Evolutionary conservation across 2,797 vertebrate species (phyloP), one percentile per base, ranked within the genome.

Genomic region (Intellagama lesueurii): DNA sequence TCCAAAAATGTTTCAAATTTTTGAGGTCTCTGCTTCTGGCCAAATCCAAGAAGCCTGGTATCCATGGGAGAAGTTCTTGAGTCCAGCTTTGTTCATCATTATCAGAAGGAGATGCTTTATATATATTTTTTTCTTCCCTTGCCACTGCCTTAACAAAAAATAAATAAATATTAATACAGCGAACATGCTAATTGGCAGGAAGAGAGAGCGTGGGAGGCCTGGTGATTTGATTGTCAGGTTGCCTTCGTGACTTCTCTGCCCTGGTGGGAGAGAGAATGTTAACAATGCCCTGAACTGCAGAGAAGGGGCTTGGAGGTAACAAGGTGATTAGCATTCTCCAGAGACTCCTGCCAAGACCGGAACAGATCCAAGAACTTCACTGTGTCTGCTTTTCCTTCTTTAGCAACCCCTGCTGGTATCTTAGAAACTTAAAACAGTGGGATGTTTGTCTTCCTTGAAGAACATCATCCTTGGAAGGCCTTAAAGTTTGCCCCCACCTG

Each of bases 281-380:
- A 47, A 72, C 4, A 1, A 17, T 0, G 0, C 0, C 52, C 22
- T 49, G 32, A 80, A 60, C 22, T 24, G 24, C n/a, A n/a, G 6
- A 26, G 22, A 17, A 32, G 84, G 28, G 12, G 35, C 32, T 40
- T 14, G 35, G 1, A 44, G 73, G 52, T 52, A 52, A 52, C 52
- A 12, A 52, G 52, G 8, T 78, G 40, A 77, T 28, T 16, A 66
- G 56, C 35, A 19, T 26, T 66, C 52, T 30, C 64, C 56, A n/a
- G 56, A 66, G 28, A 32, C 35, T 52, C 6, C 52, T 52, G 52
- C 52, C 52, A 52, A 52, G 12, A 52, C 7, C 11, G 28, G 16
- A n/a, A 32, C 0, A 17, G 76, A 47, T 90, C 49, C 4, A 28
- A 78, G 11, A 28, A 78, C 76, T 28, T 12, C 52, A 52, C 40